Conservation (phyloP, 1,140 invertebrate genomes). For the Aphis gossypii region DNA sequence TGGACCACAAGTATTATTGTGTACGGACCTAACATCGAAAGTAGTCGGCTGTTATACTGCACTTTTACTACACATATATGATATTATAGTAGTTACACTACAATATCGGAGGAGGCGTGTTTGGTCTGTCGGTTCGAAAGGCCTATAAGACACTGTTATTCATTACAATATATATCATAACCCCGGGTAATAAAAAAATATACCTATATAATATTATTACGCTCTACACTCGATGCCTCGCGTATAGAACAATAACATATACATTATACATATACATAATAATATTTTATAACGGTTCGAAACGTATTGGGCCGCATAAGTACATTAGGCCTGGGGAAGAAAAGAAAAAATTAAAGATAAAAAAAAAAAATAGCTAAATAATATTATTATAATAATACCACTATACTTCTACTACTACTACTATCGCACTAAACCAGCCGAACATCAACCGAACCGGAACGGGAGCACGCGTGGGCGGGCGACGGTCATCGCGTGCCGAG, state of each 20-base stretch:
- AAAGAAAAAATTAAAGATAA: not conserved
- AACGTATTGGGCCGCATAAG: not conserved
- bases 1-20: not conserved
- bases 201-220: not conserved
- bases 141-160: not conserved
- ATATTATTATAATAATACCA: not conserved
- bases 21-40: not conserved
- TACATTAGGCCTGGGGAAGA: not conserved
- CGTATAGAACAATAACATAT: not conserved
- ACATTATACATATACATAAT: no score
- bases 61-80: not conserved
- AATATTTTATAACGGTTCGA: not conserved
- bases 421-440: not conserved
- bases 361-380: not conserved
- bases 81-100: not conserved
- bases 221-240: not conserved
- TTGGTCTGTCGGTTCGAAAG: not conserved
- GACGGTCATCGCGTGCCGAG: not conserved
- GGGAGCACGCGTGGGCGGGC: not conserved
- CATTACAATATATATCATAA: not conserved
- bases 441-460: conserved; percentile 31
- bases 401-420: no score
- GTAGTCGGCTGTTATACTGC: not conserved
- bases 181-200: not conserved
- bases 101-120: not conserved